These are phyloP conservation scores for Microplitis manilae DNA, from an alignment of 2,888 invertebrate species.

Conservation along the genomic window DNA sequence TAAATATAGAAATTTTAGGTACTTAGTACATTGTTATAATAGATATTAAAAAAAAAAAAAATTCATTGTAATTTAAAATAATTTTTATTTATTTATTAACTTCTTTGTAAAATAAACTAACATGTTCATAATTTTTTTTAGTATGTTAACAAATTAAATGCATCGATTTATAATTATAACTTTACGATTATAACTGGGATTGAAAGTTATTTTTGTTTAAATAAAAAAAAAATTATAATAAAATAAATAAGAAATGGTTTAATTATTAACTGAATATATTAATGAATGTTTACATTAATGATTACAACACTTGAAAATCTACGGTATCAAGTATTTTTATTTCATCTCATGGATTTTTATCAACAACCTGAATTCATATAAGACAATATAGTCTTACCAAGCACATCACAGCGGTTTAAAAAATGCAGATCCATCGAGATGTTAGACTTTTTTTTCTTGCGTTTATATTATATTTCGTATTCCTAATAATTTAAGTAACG, in stretches of 20 bases:
- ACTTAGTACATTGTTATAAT: background rate
- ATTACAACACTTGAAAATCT: background rate
- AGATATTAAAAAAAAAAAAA: background rate
- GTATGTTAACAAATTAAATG: background rate
- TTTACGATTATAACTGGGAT: background rate
- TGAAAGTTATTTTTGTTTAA: background rate
- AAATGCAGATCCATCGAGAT: constrained; percentile 62
- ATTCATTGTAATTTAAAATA: background rate
- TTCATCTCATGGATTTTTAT: background rate
- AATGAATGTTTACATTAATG: constrained; percentile 23
- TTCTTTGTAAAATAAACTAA: background rate
- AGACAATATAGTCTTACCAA: constrained; percentile 60
- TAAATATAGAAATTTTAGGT: background rate
- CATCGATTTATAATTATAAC: background rate
- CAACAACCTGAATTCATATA: constrained; percentile 46
- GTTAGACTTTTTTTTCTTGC: constrained; percentile 31
- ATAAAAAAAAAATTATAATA: background rate
- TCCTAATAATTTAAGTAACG: background rate
- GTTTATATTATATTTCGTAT: constrained; percentile 1
- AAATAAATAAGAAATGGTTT: background rate
- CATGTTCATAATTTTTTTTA: background rate
- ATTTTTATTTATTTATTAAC: background rate
- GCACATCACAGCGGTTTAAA: constrained; percentile 63
- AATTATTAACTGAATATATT: constrained; percentile 19
- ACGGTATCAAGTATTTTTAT: constrained; percentile 23